These are phyloP conservation scores for Pristionchus maxplancki DNA, from an alignment of 2,888 invertebrate species.

Conservation along the genomic window DNA sequence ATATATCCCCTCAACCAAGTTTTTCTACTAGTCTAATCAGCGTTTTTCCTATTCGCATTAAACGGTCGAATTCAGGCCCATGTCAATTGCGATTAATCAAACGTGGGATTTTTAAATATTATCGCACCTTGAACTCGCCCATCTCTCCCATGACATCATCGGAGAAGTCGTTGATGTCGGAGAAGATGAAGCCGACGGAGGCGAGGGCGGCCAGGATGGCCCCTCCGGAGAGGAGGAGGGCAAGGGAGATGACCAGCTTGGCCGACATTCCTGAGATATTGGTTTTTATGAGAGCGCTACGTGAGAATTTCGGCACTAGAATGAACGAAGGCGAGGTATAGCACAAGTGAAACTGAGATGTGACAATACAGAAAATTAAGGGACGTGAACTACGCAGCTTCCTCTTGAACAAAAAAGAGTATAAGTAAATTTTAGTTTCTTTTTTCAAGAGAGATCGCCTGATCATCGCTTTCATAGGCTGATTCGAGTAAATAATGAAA, in stretches of 20 bases:
- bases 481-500: neutral
- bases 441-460: too few species aligned
- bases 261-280: neutral
- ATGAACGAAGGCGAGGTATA: neutral
- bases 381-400: too few species aligned
- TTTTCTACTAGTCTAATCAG: too few species aligned
- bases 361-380: neutral
- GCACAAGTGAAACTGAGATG: neutral
- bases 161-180: constrained; percentile 52
- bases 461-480: too few species aligned
- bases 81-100: too few species aligned
- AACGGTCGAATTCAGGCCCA: too few species aligned
- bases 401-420: too few species aligned
- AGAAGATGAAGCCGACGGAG: constrained; percentile 47
- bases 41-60: too few species aligned
- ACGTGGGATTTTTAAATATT: too few species aligned
- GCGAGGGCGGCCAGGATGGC: constrained; percentile 27
- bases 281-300: neutral
- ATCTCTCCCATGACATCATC: constrained; percentile 31
- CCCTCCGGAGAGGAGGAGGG: constrained; percentile 22
- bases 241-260: constrained; percentile 46
- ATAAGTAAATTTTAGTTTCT: too few species aligned
- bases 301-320: neutral
- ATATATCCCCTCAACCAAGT: too few species aligned
- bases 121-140: constrained; percentile 43